Evolutionary conservation across 2,113 vertebrate genomes (phyloP), one percentile per base, ranked within the genome.

Genomic region (Shinisaurus crocodilurus): DNA sequence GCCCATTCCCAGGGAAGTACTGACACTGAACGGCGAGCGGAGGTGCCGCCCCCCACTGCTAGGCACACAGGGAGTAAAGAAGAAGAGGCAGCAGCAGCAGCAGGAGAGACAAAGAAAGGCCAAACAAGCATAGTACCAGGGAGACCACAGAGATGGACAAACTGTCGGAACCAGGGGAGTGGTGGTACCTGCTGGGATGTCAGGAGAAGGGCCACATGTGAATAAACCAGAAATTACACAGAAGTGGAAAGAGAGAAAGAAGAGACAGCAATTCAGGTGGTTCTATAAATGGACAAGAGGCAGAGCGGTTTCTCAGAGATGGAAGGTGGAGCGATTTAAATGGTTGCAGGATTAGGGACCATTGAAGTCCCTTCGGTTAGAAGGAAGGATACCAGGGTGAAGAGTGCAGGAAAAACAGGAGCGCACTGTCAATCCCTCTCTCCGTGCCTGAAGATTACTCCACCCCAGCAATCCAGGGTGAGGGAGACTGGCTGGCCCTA

Each of bases 31-130:
- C 5, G 60, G 43, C 2, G 50, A 89, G 54, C 12, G 6, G 40
- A n/a, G 54, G 20, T 34, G 43, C 43, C 37, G 27, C 72, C 67
- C 37, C 48, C 75, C 48, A 57, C 74, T 79, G 74, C 60, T 43
- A 43, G 82, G 89, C 82, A 85, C 82, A 85, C 74, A 29, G 57
- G 45, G 60, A 34, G 60, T 63, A 20, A 7, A 88, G 69, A 23
- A 37, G 34, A 85, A 85, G 83, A 90, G 89, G 74, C 82, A 69
- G 89, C 82, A 69, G 74, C 60, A 63, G 50, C n/a, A n/a, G n/a
- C 81, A 18, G 82, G 89, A 57, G 72, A 54, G 45, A 82, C 69
- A 43, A 75, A 63, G 75, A 34, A 60, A 80, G 81, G 81, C 81
- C 81, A 32, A 54, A 45, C 1, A 12, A 50, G 70, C 88, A 16